Conservation (phyloP, 2,888 invertebrate species). For the Pristionchus arcanus region DNA sequence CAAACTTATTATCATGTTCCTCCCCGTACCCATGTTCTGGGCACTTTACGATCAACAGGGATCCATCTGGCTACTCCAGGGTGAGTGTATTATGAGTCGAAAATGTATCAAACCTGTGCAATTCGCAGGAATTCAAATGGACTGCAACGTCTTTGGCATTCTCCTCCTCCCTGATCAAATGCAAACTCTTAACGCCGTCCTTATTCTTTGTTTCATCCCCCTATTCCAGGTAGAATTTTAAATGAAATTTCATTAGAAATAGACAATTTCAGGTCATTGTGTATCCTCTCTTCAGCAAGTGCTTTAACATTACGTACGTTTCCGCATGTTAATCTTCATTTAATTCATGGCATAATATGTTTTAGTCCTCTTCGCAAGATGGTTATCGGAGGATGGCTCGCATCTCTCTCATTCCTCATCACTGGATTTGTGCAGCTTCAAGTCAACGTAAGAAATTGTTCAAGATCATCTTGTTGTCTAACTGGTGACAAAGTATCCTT, state of each 20-base stretch:
- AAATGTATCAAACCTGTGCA: no score
- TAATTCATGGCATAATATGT: no score
- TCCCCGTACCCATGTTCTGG: constrained; percentile 93
- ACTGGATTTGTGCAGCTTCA: constrained; percentile 86
- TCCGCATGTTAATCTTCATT: neutral
- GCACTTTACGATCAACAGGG: constrained; percentile 97
- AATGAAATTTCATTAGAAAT: neutral
- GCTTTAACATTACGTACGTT: constrained; percentile 70
- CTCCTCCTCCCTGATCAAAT: constrained; percentile 73
- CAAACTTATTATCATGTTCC: constrained; percentile 76
- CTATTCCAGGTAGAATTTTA: constrained; percentile 79
- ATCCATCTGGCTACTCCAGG: constrained; percentile 94
- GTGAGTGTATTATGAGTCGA: constrained; percentile 78
- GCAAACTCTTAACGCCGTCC: constrained; percentile 80
- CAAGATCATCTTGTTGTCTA: neutral
- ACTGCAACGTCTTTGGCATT: constrained; percentile 70
- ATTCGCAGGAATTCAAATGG: constrained; percentile 72
- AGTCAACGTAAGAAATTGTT: constrained; percentile 70
- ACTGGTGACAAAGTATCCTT: neutral
- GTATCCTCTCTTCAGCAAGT: constrained; percentile 72
- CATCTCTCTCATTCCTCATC: constrained; percentile 89
- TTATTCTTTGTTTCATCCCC: constrained; percentile 81
- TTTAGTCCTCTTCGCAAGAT: constrained; percentile 90
- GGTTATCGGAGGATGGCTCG: constrained; percentile 90
- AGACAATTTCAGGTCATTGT: constrained; percentile 68